Evolutionary conservation across 2,888 invertebrate genomes (phyloP).

Genomic region (Mayetiola destructor): DNA sequence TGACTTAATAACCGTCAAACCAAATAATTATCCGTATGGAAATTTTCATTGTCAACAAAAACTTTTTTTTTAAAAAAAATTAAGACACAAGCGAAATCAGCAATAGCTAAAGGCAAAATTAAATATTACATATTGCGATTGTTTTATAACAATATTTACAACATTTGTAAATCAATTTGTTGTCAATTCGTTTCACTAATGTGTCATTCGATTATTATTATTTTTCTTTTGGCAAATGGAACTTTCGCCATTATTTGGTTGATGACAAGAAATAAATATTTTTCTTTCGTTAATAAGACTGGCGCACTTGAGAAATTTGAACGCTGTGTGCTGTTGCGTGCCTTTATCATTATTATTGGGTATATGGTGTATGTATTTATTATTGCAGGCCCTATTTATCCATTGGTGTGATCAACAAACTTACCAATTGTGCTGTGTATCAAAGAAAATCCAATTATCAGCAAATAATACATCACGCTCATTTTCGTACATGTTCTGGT

Average conservation of each 20-base stretch:
- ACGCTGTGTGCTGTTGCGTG: too few relatives aligned
- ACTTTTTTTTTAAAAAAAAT: background rate
- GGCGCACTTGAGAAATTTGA: too few relatives aligned
- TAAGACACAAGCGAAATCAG: background rate
- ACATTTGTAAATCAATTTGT: background rate
- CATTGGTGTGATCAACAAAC: too few relatives aligned
- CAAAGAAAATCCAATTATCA: conserved; percentile 8
- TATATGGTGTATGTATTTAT: too few relatives aligned
- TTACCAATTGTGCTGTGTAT: background rate
- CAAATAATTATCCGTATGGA: background rate
- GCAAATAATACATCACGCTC: conserved; percentile 10
- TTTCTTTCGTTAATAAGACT: too few relatives aligned
- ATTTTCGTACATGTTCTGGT: conserved; percentile 13
- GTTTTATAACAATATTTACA: background rate
- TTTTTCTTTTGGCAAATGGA: too few relatives aligned
- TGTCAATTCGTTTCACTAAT: background rate
- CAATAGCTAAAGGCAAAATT: too few relatives aligned
- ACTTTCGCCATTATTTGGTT: too few relatives aligned
- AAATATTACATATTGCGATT: background rate
- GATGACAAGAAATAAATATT: too few relatives aligned
- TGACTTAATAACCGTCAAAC: background rate
- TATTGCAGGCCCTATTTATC: too few relatives aligned
- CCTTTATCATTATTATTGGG: too few relatives aligned
- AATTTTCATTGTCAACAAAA: background rate
- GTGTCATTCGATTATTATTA: too few relatives aligned